These are phyloP conservation scores for Propithecus deckenii DNA, from an alignment of 2,797 vertebrate species.

Conservation along the genomic window DNA sequence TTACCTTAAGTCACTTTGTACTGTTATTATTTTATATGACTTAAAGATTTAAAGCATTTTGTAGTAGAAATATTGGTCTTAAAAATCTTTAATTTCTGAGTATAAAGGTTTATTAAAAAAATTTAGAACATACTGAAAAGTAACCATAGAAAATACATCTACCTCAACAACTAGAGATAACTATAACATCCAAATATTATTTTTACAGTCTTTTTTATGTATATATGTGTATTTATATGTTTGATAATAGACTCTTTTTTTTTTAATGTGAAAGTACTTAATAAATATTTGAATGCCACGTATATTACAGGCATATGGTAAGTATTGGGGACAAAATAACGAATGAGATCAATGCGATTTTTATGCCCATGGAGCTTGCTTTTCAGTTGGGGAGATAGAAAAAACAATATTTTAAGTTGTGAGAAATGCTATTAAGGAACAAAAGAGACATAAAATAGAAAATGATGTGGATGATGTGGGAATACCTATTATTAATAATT, in stretches of 20 bases:
- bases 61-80: background rate
- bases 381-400: conserved; percentile 20
- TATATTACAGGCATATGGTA: background rate
- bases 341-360: background rate
- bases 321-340: background rate
- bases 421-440: conserved; percentile 2
- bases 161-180: background rate
- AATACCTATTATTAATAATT: background rate
- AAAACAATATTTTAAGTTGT: background rate
- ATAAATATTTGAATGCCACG: background rate
- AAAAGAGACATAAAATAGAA: background rate
- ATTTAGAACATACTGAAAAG: background rate
- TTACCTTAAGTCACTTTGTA: background rate
- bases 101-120: conserved; percentile 37
- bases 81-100: conserved; percentile 23
- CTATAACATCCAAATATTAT: background rate
- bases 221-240: background rate
- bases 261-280: background rate
- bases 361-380: background rate
- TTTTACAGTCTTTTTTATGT: background rate
- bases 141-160: background rate
- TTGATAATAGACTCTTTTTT: background rate
- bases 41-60: conserved; percentile 22
- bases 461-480: background rate
- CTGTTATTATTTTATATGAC: conserved; percentile 22